Base-by-base conservation (phyloP, 1,140 invertebrate genomes). In the Harlomillsia oculata region DNA sequence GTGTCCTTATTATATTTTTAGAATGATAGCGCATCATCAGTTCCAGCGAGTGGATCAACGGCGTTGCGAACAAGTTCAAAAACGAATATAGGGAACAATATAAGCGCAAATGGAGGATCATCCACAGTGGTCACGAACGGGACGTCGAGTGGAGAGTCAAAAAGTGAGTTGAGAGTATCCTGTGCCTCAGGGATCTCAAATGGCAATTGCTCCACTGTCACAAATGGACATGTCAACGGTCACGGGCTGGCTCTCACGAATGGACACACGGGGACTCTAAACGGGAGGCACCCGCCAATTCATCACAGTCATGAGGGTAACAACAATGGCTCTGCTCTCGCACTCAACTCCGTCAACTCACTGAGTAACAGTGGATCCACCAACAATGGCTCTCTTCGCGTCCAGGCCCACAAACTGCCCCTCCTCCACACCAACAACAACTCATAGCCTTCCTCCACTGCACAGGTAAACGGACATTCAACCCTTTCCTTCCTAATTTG, bases 11-110 rank as follows among this genome's bases (percentile, higher is more conserved):
- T 40, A 30, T 32, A 6, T 39, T 61, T 61, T 20, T 37, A 61
- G 59, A 64, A 61, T 46, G 63, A 64, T 14, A 59, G 55, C 46
- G 58, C 62, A 41, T 64, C 63, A 13, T 64, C 63, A 13, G 63
- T 62, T 48, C 59, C 63, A 30, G 48, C 58, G 14, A 60, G 56
- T 34, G 62, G 58, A 40, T 59, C 59, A 5, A 62, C 51, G 40
- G 63, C 63, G 40, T 49, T 59, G 21, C 40, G 59, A 1, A 64
- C 56, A 26, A 64, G 63, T 48, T 60, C 63, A 8, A 64, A 64
- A 34, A 59, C 63, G 36, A 64, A 64, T 39, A 64, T 64, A 49
- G 58, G 58, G 34, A 64, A 61, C 34, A n/a, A n/a, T n/a, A n/a
- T n/a, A n/a, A n/a, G n/a, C n/a, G 56, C 51, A 6, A 56, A 51